These are phyloP conservation scores for Cerastoderma edule DNA, from an alignment of 2,888 invertebrate genomes.

Conservation along the genomic window DNA sequence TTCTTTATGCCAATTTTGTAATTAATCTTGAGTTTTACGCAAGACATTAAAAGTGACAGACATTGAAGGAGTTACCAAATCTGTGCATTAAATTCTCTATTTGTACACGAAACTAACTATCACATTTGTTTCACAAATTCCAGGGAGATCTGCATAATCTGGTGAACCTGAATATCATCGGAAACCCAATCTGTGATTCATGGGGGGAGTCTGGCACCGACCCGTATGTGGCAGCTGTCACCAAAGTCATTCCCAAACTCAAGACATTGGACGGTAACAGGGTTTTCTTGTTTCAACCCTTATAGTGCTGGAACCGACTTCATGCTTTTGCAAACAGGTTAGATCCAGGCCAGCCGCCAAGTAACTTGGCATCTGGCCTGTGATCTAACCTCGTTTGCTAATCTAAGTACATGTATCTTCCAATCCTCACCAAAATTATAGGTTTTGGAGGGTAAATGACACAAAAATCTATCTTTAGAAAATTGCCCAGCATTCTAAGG, in stretches of 20 bases:
- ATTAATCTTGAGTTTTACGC: too few species aligned
- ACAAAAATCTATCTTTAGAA: too few species aligned
- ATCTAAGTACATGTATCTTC: not conserved
- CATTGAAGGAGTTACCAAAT: not conserved
- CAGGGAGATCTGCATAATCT: constrained; percentile 46
- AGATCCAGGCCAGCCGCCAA: not conserved
- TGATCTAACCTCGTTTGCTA: not conserved
- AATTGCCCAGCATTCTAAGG: too few species aligned
- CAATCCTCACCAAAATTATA: not conserved
- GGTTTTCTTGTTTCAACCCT: not conserved
- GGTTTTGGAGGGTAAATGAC: not conserved
- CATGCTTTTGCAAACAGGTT: not conserved
- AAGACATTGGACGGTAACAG: constrained; percentile 54
- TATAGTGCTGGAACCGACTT: not conserved
- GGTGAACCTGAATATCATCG: constrained; percentile 45
- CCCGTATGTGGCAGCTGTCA: constrained; percentile 33
- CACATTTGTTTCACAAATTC: not conserved
- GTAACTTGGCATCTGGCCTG: not conserved
- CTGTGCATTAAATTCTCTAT: not conserved
- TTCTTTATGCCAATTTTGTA: too few species aligned
- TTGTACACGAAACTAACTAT: not conserved
- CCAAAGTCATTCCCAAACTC: constrained; percentile 44
- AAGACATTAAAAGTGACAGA: not conserved
- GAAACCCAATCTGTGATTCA: constrained; percentile 44
- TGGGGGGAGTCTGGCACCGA: constrained; percentile 26